A percentile compares a stretch with the other conserved stretches of the same genome.
These are phyloP conservation scores for Ceratitis capitata DNA, from an alignment of 1,140 invertebrate species.

Conservation along the genomic window DNA sequence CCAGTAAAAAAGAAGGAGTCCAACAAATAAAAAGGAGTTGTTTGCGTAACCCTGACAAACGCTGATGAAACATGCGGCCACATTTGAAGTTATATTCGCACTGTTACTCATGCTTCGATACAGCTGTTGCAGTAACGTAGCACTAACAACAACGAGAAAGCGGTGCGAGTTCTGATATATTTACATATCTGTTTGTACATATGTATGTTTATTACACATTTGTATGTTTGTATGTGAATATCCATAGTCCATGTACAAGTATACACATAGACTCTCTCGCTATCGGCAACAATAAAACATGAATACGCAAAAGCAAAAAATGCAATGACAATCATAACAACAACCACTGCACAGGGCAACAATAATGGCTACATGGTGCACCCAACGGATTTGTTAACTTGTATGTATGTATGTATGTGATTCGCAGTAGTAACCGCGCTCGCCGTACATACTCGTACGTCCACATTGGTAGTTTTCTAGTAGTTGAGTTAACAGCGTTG, in stretches of 20 bases:
- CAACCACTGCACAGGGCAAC: not conserved
- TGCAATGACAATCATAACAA: not conserved
- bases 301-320: not conserved
- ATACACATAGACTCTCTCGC: not conserved
- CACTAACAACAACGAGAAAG: not conserved
- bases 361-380: not conserved
- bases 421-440: not conserved
- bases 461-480: not conserved
- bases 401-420: no score
- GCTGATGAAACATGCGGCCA: not conserved
- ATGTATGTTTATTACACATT: not conserved
- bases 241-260: not conserved
- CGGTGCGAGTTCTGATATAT: not conserved
- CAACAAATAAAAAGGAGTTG: no score
- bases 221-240: not conserved
- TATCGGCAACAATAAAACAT: constrained; percentile 7
- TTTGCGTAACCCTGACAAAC: not conserved
- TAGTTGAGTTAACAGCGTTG: not conserved
- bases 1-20: no score
- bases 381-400: constrained; percentile 22
- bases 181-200: not conserved
- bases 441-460: not conserved
- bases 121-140: not conserved
- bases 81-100: not conserved
- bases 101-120: not conserved